Evolutionary conservation across 1,140 invertebrate genomes (phyloP).

Genomic region (Zaprionus gabonicus): DNA sequence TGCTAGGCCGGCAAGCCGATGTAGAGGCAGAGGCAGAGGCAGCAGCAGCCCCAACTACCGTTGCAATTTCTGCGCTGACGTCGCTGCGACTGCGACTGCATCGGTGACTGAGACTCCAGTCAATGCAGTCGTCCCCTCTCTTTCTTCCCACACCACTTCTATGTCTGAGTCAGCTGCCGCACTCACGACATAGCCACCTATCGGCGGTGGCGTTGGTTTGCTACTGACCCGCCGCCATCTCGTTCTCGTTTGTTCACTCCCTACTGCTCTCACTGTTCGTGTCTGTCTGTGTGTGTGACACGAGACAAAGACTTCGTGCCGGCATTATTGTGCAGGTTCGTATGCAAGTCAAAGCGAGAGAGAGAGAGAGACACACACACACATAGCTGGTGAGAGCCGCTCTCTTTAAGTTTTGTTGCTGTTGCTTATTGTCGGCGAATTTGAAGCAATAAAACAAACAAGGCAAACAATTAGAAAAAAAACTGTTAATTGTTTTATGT

Average conservation of each 20-base stretch:
- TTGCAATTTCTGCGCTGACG: slow-evolving; percentile 40
- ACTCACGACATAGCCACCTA: slow-evolving; percentile 72
- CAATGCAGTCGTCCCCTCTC: slow-evolving; percentile 22
- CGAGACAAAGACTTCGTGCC: slow-evolving; percentile 49
- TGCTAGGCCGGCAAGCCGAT: slow-evolving; percentile 23
- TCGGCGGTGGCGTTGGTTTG: slow-evolving; percentile 76
- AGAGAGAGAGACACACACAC: slow-evolving; percentile 24
- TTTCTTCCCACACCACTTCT: slow-evolving; percentile 36
- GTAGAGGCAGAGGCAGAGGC: background rate
- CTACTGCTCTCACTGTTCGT: slow-evolving; percentile 46
- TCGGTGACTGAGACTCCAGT: slow-evolving; percentile 26
- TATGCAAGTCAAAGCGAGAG: slow-evolving; percentile 33
- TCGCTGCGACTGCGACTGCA: slow-evolving; percentile 40
- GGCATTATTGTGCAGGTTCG: slow-evolving; percentile 37
- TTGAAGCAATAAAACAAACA: background rate
- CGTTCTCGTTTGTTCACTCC: slow-evolving; percentile 51
- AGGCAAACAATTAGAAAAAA: background rate
- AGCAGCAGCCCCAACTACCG: slow-evolving; percentile 32
- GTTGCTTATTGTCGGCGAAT: background rate
- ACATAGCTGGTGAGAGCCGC: slow-evolving; percentile 16
- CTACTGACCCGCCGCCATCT: slow-evolving; percentile 71
- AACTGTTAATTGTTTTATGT: background rate
- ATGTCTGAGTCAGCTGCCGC: slow-evolving; percentile 61
- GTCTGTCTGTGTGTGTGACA: slow-evolving; percentile 12
- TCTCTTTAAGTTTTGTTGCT: slow-evolving; percentile 21